Evolutionary conservation across 2,888 invertebrate species (phyloP), one percentile per base, ranked within the genome.

Genomic region (Andricus quercusramuli): DNA sequence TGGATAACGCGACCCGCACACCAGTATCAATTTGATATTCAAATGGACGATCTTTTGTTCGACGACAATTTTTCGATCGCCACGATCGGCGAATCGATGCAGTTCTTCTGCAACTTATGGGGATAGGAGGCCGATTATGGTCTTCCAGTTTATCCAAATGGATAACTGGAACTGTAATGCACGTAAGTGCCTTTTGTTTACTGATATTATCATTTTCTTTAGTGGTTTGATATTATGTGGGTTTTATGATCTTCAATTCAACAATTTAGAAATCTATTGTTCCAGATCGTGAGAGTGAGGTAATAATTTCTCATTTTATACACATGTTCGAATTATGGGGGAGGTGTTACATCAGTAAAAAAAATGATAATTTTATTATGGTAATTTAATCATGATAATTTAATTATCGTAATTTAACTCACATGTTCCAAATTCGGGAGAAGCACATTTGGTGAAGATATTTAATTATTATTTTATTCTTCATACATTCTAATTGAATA

Each of bases 1-100:
- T 92, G 92, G 92, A 92, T 92, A 92, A 92, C 88, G 87, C 88
- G 88, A 89, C 86, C 85, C 74, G 87, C 88, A 85, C 82, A 85
- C 82, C 84, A 84, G 87, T 88, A 91, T 92, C 91, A 89, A 92
- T 92, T 91, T 92, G 88, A 91, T 91, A 92, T 92, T 92, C 92
- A 92, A 92, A 92, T 92, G 88, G 86, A 85, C 86, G 87, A 90
- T 89, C 90, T 92, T 91, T 92, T 91, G 90, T 92, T 92, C 89
- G 84, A 87, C 82, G 84, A 85, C 87, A 86, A 89, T 88, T 90
- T 88, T 88, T 88, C 90, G 88, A 91, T 91, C 86, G 85, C 79
- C 80, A 79, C 66, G 81, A 83, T 85, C 83, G 77, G 79, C 51
- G 81, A 78, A 83, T 84, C 81, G 83, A 83, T 84, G 15, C 65